phyloP scores from a whole-genome alignment of 2,888 invertebrate species.

The Euzetes globulus region DNA sequence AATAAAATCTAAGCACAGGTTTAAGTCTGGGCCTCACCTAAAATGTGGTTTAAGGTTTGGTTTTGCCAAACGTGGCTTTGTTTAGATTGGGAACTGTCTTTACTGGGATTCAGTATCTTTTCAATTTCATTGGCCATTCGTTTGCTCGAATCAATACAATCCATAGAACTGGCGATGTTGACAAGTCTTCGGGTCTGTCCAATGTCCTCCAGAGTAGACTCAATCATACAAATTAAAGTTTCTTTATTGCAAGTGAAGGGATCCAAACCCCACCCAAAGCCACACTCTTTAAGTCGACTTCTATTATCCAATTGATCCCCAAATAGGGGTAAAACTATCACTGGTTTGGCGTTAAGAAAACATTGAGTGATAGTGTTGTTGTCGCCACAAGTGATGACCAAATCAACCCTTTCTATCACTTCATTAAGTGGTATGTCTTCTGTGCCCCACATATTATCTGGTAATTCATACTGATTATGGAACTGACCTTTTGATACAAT shows the following conservation, averaged over 20 bases:
- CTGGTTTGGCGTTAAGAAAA: background rate
- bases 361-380: background rate
- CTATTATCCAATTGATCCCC: constrained; percentile 24
- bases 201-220: background rate
- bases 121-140: too few species aligned
- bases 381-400: constrained; percentile 18
- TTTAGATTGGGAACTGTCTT: too few species aligned
- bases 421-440: constrained; percentile 4
- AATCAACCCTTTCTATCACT: background rate
- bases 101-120: too few species aligned
- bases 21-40: too few species aligned
- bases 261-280: constrained; percentile 18
- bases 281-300: background rate
- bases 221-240: background rate
- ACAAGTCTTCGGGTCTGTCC: background rate
- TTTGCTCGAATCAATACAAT: too few species aligned
- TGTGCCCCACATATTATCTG: constrained; percentile 26
- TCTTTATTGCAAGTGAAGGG: background rate
- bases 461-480: constrained; percentile 1
- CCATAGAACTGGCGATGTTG: too few species aligned
- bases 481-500: constrained; percentile 22
- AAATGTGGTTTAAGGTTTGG: too few species aligned
- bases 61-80: too few species aligned
- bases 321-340: constrained; percentile 19
- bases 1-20: too few species aligned